Base-by-base conservation (phyloP, 1,140 invertebrate species). In the Olivierus martensii region DNA sequence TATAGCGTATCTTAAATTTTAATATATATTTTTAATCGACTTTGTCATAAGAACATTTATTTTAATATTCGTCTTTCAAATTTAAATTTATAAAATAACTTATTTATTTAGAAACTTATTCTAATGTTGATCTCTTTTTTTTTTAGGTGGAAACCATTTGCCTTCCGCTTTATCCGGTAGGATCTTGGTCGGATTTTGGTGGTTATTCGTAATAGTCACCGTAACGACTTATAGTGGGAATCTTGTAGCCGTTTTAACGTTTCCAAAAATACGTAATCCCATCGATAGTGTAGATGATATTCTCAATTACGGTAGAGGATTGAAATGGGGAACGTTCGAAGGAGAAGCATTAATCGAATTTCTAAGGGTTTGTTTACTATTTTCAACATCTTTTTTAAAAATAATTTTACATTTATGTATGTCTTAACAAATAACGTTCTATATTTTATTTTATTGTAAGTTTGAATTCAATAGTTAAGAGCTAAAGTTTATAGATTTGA, bases 171-270 rank as follows among this genome's bases (percentile, higher is more conserved):
- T 88, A 61, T 90, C 87, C 59, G 85, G 86, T n/a, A 75, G 89
- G n/a, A 63, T 92, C 3, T 71, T 94, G 1, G 78, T 94, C 1
- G 86, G 84, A 0, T 80, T 85, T 4, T 95, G 90, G 90, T 94
- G 90, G 89, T 66, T 95, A 12, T 84, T 90, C 12, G 87, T 90
- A 3, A 75, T 94, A 51, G 82, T 94, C 0, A 73, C 92, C 0
- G 82, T 91, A 0, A 91, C 90, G 3, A 91, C 87, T 0, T 96
- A 94, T 68, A 88, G 84, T 38, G 89, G 89, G 6, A 92, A 88
- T 68, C 74, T 95, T 21, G 88, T 94, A 0, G 90, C 90, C 4
- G 91, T 91, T 64, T 73, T 96, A 9, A 94, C 91, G 1, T 93
- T 94, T 65, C 88, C 89, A 0, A 82, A 83, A 66, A 82, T 87